Base-by-base conservation (phyloP, 1,140 invertebrate species). In the Vanessa atalanta region DNA sequence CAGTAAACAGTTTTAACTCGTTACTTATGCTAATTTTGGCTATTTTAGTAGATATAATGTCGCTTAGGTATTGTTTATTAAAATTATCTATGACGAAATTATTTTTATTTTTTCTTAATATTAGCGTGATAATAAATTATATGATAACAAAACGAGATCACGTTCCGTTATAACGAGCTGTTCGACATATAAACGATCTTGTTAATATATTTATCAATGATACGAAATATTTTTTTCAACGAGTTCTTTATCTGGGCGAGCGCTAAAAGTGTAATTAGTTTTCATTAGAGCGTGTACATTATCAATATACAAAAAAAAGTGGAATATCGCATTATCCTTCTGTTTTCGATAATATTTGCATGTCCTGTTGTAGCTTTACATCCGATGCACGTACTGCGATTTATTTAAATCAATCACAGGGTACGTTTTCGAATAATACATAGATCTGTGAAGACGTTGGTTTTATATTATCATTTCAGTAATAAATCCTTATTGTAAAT, bases 331-430 rank as follows among this genome's bases (percentile, higher is more conserved):
- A 43, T 43, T 43, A 43, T 43, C 7, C 0, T 43, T 43, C 37
- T 43, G 37, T 43, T 43, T 43, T 60, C 67, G 57, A 47, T 69
- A 69, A 57, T 57, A 57, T 14, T 60, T n/a, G 47, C 66, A 43
- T 60, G 67, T 48, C 15, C 48, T 51, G 26, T 13, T 53, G 15
- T 53, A 16, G 31, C 23, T 73, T 69, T 16, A 47, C 64, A 47
- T 55, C 50, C 65, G 48, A 48, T 47, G 48, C 72, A 73, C 72
- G 72, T 73, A 47, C 47, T 26, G 26, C 65, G 65, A 69, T 73
- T 37, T 31, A 50, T 73, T 73, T 73, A 69, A 73, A 73, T 73
- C 65, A 73, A 73, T 73, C 65, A 69, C 65, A 15, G 12, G 60
- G 11, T 61, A 66, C 71, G 66, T 73, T 70, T 63, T 68, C 48